phyloP scores from a whole-genome alignment of 2,113 vertebrate genomes.

The Sinocyclocheilus anophthalmus region DNA sequence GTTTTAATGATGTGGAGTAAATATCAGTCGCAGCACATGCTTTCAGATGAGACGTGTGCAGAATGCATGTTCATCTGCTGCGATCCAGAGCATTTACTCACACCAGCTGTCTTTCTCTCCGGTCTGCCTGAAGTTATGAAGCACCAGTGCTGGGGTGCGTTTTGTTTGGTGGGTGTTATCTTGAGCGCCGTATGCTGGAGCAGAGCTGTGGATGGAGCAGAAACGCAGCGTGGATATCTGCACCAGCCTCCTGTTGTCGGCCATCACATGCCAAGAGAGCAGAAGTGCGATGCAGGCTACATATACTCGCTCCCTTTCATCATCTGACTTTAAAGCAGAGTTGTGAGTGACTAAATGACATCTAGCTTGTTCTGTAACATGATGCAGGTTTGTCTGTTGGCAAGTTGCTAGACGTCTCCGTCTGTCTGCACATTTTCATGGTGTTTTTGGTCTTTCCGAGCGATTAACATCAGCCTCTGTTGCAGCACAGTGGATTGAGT shows the following conservation, averaged over 20 bases:
- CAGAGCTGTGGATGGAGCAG: neutral
- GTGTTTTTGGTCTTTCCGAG: neutral
- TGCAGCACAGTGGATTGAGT: too few relatives aligned
- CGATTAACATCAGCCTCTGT: neutral
- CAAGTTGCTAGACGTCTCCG: neutral
- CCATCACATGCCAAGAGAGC: slow-evolving; percentile 40
- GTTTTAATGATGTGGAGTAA: too few relatives aligned
- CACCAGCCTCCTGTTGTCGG: slow-evolving; percentile 58
- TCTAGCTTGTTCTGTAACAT: neutral
- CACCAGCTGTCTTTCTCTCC: too few relatives aligned
- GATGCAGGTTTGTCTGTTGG: neutral
- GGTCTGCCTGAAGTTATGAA: too few relatives aligned
- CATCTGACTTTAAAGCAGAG: neutral
- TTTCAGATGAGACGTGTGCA: too few relatives aligned
- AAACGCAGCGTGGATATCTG: neutral
- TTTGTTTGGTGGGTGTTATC: too few relatives aligned
- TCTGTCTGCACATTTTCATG: too few relatives aligned
- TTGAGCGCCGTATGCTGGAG: neutral
- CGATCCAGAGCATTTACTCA: too few relatives aligned
- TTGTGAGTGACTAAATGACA: neutral
- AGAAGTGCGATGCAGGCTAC: slow-evolving; percentile 46
- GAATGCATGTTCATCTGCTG: too few relatives aligned
- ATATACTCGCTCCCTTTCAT: neutral
- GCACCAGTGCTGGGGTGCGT: too few relatives aligned
- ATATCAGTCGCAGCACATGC: too few relatives aligned